phyloP scores from a whole-genome alignment of 2,797 vertebrate genomes.

The Betta splendens region DNA sequence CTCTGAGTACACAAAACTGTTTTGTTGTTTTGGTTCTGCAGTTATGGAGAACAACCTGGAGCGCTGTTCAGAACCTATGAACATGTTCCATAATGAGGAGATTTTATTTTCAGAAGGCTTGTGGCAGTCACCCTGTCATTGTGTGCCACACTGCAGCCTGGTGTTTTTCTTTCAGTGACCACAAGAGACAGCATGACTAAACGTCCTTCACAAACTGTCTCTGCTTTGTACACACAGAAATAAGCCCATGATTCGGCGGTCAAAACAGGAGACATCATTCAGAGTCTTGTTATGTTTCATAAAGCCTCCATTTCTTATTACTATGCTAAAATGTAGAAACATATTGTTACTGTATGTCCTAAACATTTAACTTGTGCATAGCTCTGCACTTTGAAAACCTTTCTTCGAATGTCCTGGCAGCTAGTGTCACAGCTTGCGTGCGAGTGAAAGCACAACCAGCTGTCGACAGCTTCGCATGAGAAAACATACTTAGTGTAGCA shows the following conservation, averaged over 20 bases:
- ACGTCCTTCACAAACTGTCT: slow-evolving; percentile 50
- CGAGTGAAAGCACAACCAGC: slow-evolving; percentile 1
- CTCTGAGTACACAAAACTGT: slow-evolving; percentile 32
- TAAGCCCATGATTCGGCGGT: slow-evolving; percentile 19
- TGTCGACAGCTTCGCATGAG: slow-evolving; percentile 1
- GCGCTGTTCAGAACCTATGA: slow-evolving; percentile 14
- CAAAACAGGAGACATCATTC: not conserved
- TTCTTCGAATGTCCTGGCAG: slow-evolving; percentile 1
- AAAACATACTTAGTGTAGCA: slow-evolving; percentile 1
- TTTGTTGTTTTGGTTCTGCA: not conserved
- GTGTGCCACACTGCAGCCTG: slow-evolving; percentile 39
- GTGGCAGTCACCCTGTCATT: slow-evolving; percentile 60
- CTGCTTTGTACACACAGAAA: slow-evolving; percentile 20
- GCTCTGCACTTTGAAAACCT: slow-evolving; percentile 19
- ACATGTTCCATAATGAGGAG: slow-evolving; percentile 37
- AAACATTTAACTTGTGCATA: slow-evolving; percentile 17
- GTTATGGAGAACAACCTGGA: slow-evolving; percentile 14
- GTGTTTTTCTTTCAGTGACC: slow-evolving; percentile 40
- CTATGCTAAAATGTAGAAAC: not conserved
- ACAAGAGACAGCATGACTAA: slow-evolving; percentile 19
- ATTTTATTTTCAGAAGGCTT: slow-evolving; percentile 41
- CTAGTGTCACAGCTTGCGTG: slow-evolving; percentile 20
- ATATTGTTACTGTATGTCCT: not conserved
- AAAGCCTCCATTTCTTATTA: not conserved
- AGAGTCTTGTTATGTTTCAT: not conserved